Base-by-base conservation (phyloP, 1,140 invertebrate species). In the Calosoma granatense region DNA sequence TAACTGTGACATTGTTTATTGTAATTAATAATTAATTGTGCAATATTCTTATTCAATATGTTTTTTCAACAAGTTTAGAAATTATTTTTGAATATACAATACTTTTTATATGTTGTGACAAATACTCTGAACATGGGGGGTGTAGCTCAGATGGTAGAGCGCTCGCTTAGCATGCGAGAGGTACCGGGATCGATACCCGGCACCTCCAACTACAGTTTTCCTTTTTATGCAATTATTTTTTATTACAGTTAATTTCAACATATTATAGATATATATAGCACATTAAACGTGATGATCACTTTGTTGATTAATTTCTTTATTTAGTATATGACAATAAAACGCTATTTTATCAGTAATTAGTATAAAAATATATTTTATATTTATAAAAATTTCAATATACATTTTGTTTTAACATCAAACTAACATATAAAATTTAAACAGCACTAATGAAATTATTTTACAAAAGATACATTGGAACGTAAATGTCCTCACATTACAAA, bases 91-190 rank as follows among this genome's bases (percentile, higher is more conserved):
- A n/a, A n/a, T n/a, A n/a, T n/a, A n/a, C n/a, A n/a, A n/a, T n/a
- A n/a, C n/a, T n/a, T n/a, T n/a, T n/a, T n/a, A n/a, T n/a, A n/a
- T n/a, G n/a, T n/a, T n/a, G n/a, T n/a, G n/a, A n/a, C n/a, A n/a
- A n/a, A n/a, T n/a, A n/a, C n/a, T n/a, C n/a, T n/a, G n/a, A 36
- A 6, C 6, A 36, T 36, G 36, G 80, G 80, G 83, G 83, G 76
- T 82, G 80, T 86, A 86, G 81, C 84, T 86, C 84, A 87, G 81
- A 85, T 86, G 84, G 84, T 87, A 87, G 84, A 87, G 85, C 85
- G 83, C 84, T 87, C 83, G 84, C 84, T 87, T 87, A 86, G 84
- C 84, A 87, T 86, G 83, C 79, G 83, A 87, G 83, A 87, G 83
- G 84, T 86, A 87, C 83, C 78, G 81, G 84, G 83, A 87, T 88